Evolutionary conservation across 2,113 vertebrate species (phyloP), one percentile per base, ranked within the genome.

Genomic region (Chloropsis hardwickii): DNA sequence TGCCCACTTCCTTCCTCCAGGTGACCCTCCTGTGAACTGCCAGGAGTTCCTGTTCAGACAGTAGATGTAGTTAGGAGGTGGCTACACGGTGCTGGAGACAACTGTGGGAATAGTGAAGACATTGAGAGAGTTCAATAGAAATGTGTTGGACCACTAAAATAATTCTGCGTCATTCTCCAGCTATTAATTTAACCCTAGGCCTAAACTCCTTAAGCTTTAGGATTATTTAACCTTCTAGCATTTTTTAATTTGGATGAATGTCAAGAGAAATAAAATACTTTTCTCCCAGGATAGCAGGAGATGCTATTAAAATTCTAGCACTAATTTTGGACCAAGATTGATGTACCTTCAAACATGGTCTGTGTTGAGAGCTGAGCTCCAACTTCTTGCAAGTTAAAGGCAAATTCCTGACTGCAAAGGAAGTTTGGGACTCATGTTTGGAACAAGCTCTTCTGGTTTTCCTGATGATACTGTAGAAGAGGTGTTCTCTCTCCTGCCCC

Each of bases 121-220:
- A 69, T 15, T 69, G 66, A 90, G 40, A 79, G n/a, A 82, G 74
- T 77, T 93, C 61, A 86, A 81, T 95, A 92, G 45, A 88, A 83
- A 66, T 0, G 0, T 40, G 21, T 42, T 65, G 20, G 50, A 85
- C 58, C 37, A 33, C n/a, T 80, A 90, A 90, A 95, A 80, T 72
- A 0, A 69, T 83, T 93, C 69, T 90, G 25, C 0, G 0, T 79
- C 57, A 40, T 35, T 57, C 74, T 72, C 53, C 57, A 50, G 10
- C 57, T 80, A 69, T 69, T 82, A 10, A 45, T 90, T 89, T 87
- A 87, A 85, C 25, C 10, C 44, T 31, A 67, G 42, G 74, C 17
- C 4, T 29, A 71, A 78, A 85, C 33, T 90, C n/a, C 18, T 81
- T 73, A n/a, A 76, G 29, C 58, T 81, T 77, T 70, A 81, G 64